Evolutionary conservation across 30 jellyfish, hydroid and myxozoan genomes (phyloP).

Genomic region (Cassiopea xamachana): DNA sequence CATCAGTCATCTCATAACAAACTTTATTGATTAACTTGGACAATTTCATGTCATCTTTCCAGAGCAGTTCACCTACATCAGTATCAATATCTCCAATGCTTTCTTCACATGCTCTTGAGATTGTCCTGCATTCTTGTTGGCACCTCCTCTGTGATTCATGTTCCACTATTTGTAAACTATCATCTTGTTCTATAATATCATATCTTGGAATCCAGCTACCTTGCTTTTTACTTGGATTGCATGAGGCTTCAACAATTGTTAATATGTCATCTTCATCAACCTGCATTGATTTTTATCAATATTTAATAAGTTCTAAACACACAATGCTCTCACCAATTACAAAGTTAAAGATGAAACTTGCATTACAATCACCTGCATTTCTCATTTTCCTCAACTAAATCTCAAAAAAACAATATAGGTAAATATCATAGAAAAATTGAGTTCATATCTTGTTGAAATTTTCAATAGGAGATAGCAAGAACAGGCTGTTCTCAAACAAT

Average conservation of each 20-base stretch:
- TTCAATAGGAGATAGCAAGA: too few relatives aligned
- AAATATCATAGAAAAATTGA: too few relatives aligned
- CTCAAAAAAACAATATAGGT: too few relatives aligned
- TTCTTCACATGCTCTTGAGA: slow-evolving; percentile 89
- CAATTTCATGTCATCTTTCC: slow-evolving; percentile 77
- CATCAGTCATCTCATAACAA: slow-evolving; percentile 77
- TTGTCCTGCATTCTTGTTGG: slow-evolving; percentile 89
- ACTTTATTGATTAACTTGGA: slow-evolving; percentile 73
- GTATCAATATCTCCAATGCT: slow-evolving; percentile 95
- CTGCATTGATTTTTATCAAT: slow-evolving; percentile 19
- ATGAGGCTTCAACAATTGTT: slow-evolving; percentile 79
- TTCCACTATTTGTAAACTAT: slow-evolving; percentile 55
- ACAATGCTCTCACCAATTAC: background rate
- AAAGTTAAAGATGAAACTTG: too few relatives aligned
- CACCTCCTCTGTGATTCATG: slow-evolving; percentile 79
- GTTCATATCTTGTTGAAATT: too few relatives aligned
- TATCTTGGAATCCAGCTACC: slow-evolving; percentile 86
- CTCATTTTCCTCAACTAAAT: too few relatives aligned
- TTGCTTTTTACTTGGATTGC: slow-evolving; percentile 67
- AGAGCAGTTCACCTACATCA: slow-evolving; percentile 88
- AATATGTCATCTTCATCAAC: slow-evolving; percentile 90
- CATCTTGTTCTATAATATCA: slow-evolving; percentile 70
- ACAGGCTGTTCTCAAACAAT: too few relatives aligned
- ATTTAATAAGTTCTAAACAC: background rate
- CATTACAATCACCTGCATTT: too few relatives aligned